Evolutionary conservation across 2,113 vertebrate genomes (phyloP).

Genomic region (Rallus limicola): DNA sequence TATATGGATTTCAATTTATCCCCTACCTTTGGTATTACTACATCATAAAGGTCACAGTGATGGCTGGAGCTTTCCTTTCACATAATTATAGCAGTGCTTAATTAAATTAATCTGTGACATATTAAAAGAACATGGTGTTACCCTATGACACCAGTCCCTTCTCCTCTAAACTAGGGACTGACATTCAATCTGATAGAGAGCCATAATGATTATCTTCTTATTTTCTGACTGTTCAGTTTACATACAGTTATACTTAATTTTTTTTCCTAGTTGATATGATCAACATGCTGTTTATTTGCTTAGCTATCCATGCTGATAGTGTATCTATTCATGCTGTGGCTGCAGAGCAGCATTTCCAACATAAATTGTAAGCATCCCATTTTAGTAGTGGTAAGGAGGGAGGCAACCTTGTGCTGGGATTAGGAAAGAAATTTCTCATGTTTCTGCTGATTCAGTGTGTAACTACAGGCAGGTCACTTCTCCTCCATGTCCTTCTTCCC

Average conservation of each 20-base stretch:
- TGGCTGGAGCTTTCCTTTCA: not conserved
- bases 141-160: not conserved
- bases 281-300: not conserved
- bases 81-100: not conserved
- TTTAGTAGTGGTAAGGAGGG: not conserved
- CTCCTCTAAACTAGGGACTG: not conserved
- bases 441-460: not conserved
- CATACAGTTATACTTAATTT: not conserved
- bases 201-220: not conserved
- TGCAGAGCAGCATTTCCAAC: not conserved
- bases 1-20: not conserved
- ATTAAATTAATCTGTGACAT: not conserved
- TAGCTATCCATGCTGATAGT: not conserved
- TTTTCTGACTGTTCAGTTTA: not conserved
- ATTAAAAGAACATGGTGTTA: not conserved
- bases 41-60: not conserved
- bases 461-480: not conserved
- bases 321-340: not conserved
- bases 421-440: not conserved
- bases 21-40: not conserved
- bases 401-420: fast-evolving
- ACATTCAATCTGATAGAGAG: not conserved
- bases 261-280: not conserved
- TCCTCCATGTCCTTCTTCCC: not conserved
- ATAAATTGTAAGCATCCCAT: not conserved